These are phyloP conservation scores for Orthosia gracilis DNA, from an alignment of 2,888 invertebrate genomes.

Conservation along the genomic window DNA sequence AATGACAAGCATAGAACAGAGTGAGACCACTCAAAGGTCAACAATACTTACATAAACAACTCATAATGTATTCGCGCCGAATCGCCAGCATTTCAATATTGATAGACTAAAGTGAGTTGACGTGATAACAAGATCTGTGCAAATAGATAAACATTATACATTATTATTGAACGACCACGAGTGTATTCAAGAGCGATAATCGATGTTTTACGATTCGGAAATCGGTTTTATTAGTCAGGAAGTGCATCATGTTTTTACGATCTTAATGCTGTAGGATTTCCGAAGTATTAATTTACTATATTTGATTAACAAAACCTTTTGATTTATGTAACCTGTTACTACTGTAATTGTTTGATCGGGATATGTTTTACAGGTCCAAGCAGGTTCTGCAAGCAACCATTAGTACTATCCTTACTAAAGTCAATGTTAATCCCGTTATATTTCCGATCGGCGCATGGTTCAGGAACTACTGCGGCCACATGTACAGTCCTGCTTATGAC, in stretches of 20 bases:
- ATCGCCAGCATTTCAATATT: conserved; percentile 70
- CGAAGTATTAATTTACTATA: background rate
- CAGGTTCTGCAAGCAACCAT: background rate
- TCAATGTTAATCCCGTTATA: conserved; percentile 15
- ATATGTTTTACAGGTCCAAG: no score
- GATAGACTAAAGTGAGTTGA: conserved; percentile 71
- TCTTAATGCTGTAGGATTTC: conserved; percentile 10
- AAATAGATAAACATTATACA: conserved; percentile 68
- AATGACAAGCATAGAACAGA: background rate
- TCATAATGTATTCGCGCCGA: conserved; percentile 53
- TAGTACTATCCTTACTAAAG: conserved; percentile 8
- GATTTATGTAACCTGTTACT: background rate
- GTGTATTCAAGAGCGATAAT: conserved; percentile 28
- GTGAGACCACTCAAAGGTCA: conserved; percentile 26
- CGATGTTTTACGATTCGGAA: conserved; percentile 45
- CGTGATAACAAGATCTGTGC: conserved; percentile 67
- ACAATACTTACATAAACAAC: conserved; percentile 36
- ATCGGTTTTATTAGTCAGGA: conserved; percentile 32
- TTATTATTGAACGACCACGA: conserved; percentile 65
- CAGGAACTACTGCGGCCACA: conserved; percentile 28
- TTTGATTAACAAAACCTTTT: background rate
- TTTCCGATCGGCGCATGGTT: conserved; percentile 11
- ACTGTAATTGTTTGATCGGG: background rate
- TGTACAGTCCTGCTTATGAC: conserved; percentile 31
- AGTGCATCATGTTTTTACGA: conserved; percentile 15